These are phyloP conservation scores for Hippoglossus hippoglossus DNA, from an alignment of 2,797 vertebrate species.

Conservation along the genomic window DNA sequence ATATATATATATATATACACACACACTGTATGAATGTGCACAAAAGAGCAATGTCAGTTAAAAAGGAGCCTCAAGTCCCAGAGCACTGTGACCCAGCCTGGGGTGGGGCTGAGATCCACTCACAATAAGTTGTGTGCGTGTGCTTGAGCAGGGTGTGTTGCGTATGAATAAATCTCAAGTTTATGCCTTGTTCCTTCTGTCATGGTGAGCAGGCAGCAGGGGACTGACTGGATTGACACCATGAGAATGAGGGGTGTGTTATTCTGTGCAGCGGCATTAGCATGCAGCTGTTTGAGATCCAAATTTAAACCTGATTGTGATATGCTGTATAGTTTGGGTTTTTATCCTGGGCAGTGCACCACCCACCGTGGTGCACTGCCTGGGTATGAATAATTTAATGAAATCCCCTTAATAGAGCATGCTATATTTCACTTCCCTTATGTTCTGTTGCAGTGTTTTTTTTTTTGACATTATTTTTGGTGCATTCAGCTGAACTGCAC, in stretches of 20 bases:
- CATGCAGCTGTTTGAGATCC: not conserved
- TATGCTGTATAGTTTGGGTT: conserved; percentile 24
- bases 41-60: conserved; percentile 31
- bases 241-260: not conserved
- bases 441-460: not conserved
- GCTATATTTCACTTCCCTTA: not conserved
- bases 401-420: conserved; percentile 10
- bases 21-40: conserved; percentile 10
- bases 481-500: conserved; percentile 21
- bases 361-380: conserved; percentile 48
- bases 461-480: conserved; percentile 1
- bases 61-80: conserved; percentile 55
- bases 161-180: conserved; percentile 23
- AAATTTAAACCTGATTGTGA: conserved; percentile 18
- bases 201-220: conserved; percentile 8
- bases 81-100: conserved; percentile 21
- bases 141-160: conserved; percentile 6
- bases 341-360: conserved; percentile 39
- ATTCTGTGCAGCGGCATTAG: not conserved
- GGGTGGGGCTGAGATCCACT: conserved; percentile 46
- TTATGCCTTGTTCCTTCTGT: conserved; percentile 25
- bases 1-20: too few species aligned
- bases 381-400: conserved; percentile 66
- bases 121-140: not conserved
- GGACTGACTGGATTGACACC: conserved; percentile 5